Percentiles rank a stretch among this genome's conserved stretches.
Evolutionary conservation across 1,140 invertebrate species (phyloP).

Genomic region (Anoplophora glabripennis): DNA sequence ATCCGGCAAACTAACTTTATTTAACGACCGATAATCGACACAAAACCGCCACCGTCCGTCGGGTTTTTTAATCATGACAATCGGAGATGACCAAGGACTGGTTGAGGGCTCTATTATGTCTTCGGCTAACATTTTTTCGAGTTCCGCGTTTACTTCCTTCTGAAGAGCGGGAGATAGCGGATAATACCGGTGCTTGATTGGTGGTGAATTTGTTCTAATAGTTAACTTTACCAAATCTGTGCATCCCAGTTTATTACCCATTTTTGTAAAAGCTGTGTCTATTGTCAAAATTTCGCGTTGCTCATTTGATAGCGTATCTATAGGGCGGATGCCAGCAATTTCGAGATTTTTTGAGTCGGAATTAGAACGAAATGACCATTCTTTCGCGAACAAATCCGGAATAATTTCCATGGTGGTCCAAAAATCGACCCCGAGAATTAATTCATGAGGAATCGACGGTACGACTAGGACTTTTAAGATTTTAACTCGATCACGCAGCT

Average conservation of each 20-base stretch:
- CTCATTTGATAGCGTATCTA: not conserved
- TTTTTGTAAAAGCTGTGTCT: not conserved
- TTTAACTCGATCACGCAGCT: not conserved
- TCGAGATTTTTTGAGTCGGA: not conserved
- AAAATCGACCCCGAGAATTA: slow-evolving; percentile 5
- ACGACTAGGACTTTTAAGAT: not conserved
- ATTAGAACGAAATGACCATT: not conserved
- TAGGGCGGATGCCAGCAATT: not conserved
- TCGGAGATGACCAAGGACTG: slow-evolving; percentile 48
- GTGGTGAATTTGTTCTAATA: not conserved
- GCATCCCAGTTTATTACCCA: slow-evolving; percentile 2
- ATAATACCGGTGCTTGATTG: slow-evolving; percentile 10
- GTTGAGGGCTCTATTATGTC: slow-evolving; percentile 26
- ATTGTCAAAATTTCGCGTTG: not conserved
- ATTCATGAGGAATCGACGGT: not conserved
- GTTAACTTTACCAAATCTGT: not conserved
- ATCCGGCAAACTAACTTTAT: slow-evolving; percentile 7
- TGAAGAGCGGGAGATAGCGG: slow-evolving; percentile 9
- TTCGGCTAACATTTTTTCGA: slow-evolving; percentile 30
- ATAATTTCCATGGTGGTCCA: not conserved
- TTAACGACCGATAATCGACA: slow-evolving; percentile 15
- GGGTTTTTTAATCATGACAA: slow-evolving; percentile 53
- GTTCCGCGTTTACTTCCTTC: slow-evolving; percentile 4
- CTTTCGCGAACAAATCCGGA: not conserved
- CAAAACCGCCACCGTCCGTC: slow-evolving; percentile 41